Percentiles rank a stretch among this genome's conserved stretches.
Evolutionary conservation across 2,797 vertebrate genomes (phyloP).

Genomic region (Pristis pectinata): DNA sequence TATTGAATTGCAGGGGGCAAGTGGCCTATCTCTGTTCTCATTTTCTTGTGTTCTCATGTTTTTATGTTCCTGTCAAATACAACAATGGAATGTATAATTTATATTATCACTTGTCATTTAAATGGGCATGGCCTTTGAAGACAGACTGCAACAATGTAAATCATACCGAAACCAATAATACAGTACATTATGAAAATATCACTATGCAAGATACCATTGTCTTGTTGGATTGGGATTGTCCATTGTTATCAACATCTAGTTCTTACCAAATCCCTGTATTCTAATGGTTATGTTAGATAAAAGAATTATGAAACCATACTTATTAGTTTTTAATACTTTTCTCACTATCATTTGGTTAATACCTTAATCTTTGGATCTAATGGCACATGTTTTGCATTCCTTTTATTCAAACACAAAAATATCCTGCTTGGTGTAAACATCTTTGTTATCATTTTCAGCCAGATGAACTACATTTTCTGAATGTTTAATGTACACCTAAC

Average conservation of each 20-base stretch:
- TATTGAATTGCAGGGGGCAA: too few relatives aligned
- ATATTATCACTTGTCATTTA: background rate
- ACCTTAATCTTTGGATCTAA: background rate
- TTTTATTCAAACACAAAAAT: too few relatives aligned
- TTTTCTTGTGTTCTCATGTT: too few relatives aligned
- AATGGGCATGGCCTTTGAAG: background rate
- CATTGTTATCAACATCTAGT: background rate
- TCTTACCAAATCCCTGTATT: background rate
- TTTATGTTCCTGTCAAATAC: background rate
- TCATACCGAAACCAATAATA: background rate
- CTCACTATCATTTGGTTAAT: background rate
- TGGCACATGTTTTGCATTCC: background rate
- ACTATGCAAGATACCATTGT: background rate
- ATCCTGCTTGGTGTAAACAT: background rate
- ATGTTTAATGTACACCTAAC: background rate
- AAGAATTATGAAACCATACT: background rate
- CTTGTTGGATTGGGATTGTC: background rate
- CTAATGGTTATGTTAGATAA: background rate
- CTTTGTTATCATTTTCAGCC: background rate
- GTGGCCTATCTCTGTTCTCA: too few relatives aligned
- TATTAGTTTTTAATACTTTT: background rate
- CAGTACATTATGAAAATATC: background rate
- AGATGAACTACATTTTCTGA: background rate
- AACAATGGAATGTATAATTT: background rate
- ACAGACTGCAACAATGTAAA: background rate